Conservation (phyloP, 2,113 vertebrate species). For the Copsychus sechellarum region DNA sequence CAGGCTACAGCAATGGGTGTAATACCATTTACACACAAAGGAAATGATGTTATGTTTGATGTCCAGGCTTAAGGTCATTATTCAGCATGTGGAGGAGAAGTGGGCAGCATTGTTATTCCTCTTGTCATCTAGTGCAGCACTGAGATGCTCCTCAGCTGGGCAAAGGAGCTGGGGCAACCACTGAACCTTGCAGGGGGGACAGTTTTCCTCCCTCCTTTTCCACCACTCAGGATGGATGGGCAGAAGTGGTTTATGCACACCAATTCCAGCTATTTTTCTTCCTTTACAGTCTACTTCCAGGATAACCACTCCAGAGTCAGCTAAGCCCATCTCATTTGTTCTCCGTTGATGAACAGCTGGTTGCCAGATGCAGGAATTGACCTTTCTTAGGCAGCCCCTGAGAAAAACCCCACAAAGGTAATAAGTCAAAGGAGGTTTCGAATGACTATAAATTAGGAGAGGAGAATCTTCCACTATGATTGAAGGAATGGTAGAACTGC, state of each 20-base stretch:
- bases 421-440: neutral
- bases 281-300: neutral
- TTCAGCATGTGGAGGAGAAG: neutral
- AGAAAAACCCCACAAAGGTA: neutral
- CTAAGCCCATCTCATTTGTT: neutral
- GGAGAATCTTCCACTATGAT: fast-evolving
- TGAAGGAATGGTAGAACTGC: neutral
- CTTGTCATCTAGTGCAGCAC: neutral
- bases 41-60: no score
- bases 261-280: neutral
- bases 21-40: neutral
- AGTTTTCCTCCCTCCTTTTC: neutral
- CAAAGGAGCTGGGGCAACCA: neutral
- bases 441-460: neutral
- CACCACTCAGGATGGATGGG: neutral
- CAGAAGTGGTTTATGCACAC: neutral
- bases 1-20: neutral
- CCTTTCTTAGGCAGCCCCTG: neutral
- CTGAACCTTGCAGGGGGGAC: fast-evolving
- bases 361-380: neutral
- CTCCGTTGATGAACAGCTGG: neutral
- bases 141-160: neutral
- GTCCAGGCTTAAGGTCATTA: neutral
- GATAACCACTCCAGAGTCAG: neutral
- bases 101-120: neutral